These are phyloP conservation scores for Slavum lentiscoides DNA, from an alignment of 2,888 invertebrate genomes.

Conservation along the genomic window DNA sequence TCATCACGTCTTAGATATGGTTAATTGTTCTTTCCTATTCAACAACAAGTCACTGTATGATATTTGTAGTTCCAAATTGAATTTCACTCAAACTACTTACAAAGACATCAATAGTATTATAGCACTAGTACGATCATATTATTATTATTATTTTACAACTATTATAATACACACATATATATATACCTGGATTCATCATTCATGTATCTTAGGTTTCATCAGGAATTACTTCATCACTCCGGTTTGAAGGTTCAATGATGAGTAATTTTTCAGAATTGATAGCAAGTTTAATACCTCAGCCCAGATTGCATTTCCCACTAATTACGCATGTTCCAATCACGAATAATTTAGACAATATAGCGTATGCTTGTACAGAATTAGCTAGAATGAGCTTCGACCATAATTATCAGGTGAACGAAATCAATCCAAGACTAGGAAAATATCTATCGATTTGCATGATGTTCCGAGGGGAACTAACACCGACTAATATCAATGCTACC, in stretches of 20 bases:
- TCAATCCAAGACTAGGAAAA: constrained; percentile 50
- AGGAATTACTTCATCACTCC: constrained; percentile 54
- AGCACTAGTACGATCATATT: constrained; percentile 9
- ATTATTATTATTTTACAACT: neutral
- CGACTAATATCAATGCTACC: constrained; percentile 52
- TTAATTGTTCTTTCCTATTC: constrained; percentile 73
- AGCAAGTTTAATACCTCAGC: constrained; percentile 1
- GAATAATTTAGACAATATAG: neutral
- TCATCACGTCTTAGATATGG: constrained; percentile 71
- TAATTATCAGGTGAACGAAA: constrained; percentile 49
- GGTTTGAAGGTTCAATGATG: constrained; percentile 54
- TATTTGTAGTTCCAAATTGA: constrained; percentile 65
- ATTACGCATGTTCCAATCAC: constrained; percentile 51
- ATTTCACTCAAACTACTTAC: constrained; percentile 42
- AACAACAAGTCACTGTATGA: constrained; percentile 78
- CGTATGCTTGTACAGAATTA: constrained; percentile 28
- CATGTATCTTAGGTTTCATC: constrained; percentile 35
- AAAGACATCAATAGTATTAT: constrained; percentile 47
- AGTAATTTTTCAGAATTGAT: constrained; percentile 1
- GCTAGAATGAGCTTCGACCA: constrained; percentile 49
- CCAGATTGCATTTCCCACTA: constrained; percentile 53
- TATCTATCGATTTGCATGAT: constrained; percentile 54
- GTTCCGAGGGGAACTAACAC: constrained; percentile 53
- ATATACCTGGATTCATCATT: neutral
- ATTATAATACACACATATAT: neutral